Percentiles rank a stretch among this genome's conserved stretches.
Conservation (phyloP, 2,113 vertebrate species). For the Tapirus terrestris region DNA sequence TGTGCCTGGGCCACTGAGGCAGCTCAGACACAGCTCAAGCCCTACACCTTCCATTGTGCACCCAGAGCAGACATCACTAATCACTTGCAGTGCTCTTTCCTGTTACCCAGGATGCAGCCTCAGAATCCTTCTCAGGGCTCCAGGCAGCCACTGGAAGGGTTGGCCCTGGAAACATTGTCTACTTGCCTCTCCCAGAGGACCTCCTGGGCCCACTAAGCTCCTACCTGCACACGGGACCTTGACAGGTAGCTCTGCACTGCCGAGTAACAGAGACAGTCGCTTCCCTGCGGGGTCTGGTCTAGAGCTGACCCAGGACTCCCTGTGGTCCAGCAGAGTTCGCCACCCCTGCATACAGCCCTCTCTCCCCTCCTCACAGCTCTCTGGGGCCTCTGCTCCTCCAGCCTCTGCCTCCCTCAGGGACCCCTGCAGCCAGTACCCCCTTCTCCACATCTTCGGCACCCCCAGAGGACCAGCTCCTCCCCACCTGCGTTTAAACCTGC, state of each 20-base stretch:
- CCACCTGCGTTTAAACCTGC: no score
- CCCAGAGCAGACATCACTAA: neutral
- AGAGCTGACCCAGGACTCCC: neutral
- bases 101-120: neutral
- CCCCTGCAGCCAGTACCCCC: neutral
- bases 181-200: neutral
- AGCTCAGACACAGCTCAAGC: neutral
- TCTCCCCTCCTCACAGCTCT: neutral
- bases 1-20: neutral
- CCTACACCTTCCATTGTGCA: fast-evolving
- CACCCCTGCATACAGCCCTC: fast-evolving
- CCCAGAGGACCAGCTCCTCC: no score
- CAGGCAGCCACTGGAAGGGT: neutral
- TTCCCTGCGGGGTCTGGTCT: neutral
- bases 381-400: neutral
- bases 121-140: neutral
- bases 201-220: neutral
- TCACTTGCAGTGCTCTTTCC: neutral
- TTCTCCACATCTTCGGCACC: neutral
- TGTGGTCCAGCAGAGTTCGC: neutral
- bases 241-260: fast-evolving
- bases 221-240: fast-evolving
- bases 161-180: neutral
- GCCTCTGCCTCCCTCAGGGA: neutral
- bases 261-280: no score